These are phyloP conservation scores for Centropus bengalensis DNA, from an alignment of 2,113 vertebrate species.

Conservation along the genomic window DNA sequence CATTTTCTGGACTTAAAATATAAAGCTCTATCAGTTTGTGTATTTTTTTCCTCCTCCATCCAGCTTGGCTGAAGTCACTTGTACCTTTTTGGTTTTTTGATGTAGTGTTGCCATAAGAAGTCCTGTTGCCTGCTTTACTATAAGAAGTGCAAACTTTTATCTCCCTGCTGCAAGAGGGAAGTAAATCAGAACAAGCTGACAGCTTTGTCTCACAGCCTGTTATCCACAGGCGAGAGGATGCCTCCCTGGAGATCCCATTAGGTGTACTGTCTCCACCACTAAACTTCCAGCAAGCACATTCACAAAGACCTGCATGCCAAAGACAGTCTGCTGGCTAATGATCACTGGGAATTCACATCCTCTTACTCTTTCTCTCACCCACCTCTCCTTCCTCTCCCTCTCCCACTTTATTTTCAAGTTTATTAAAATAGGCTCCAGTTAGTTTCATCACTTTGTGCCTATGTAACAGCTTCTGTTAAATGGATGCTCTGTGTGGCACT, in stretches of 20 bases:
- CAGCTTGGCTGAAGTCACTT: neutral
- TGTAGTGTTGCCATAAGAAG: neutral
- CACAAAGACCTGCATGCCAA: conserved; percentile 7
- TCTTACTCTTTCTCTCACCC: neutral
- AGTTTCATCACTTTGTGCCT: neutral
- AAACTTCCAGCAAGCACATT: conserved; percentile 4
- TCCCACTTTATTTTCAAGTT: neutral
- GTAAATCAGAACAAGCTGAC: conserved; percentile 44
- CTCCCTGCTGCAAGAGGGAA: conserved; percentile 12
- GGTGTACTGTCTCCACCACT: conserved; percentile 33
- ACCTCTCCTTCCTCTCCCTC: neutral
- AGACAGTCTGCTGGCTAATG: conserved; percentile 20
- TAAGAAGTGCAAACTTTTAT: conserved; percentile 25
- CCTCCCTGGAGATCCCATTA: conserved; percentile 66
- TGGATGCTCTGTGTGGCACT: neutral
- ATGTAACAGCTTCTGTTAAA: neutral
- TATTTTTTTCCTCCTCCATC: neutral
- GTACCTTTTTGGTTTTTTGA: neutral
- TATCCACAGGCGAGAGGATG: conserved; percentile 23
- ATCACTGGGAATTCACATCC: conserved; percentile 9
- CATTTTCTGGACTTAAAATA: neutral
- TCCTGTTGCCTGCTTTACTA: neutral
- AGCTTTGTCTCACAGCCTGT: conserved; percentile 44
- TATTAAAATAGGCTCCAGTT: conserved; percentile 19
- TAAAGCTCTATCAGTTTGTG: neutral